Percentiles rank a stretch among this genome's conserved stretches.
phyloP scores from a whole-genome alignment of 2,888 invertebrate genomes.

The Plemyria rubiginata region DNA sequence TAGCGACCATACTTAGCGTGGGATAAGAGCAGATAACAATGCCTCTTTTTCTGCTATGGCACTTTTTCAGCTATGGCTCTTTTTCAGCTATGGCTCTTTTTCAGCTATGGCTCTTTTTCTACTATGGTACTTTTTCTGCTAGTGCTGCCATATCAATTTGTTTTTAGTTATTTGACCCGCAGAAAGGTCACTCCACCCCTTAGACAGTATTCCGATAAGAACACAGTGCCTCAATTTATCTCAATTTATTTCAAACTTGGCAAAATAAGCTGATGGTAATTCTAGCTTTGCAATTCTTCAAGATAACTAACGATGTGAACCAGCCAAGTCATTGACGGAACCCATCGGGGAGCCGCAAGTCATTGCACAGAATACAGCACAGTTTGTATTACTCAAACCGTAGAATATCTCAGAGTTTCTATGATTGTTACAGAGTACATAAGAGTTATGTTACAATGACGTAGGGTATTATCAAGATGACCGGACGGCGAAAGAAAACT shows the following conservation, averaged over 20 bases:
- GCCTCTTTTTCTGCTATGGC: too few relatives aligned
- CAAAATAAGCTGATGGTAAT: conserved; percentile 29
- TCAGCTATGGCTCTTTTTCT: too few relatives aligned
- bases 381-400: conserved; percentile 6
- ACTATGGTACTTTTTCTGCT: too few relatives aligned
- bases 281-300: conserved; percentile 34
- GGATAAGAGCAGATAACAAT: too few relatives aligned
- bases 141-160: too few relatives aligned
- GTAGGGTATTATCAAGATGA: not conserved
- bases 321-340: conserved; percentile 48
- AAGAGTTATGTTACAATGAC: conserved; percentile 1
- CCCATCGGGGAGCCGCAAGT: conserved; percentile 37
- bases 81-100: too few relatives aligned
- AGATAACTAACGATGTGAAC: conserved; percentile 42
- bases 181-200: too few relatives aligned
- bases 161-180: too few relatives aligned
- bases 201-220: too few relatives aligned
- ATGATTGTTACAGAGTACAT: conserved; percentile 1
- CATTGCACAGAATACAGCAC: conserved; percentile 25
- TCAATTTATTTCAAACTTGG: conserved; percentile 13
- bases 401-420: conserved; percentile 11
- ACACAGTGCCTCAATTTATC: not conserved
- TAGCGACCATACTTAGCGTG: too few relatives aligned
- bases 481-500: not conserved
- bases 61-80: too few relatives aligned